Percentiles rank a stretch among this genome's conserved stretches.
These are phyloP conservation scores for Agelaius phoeniceus DNA, from an alignment of 2,113 vertebrate genomes.

Conservation along the genomic window DNA sequence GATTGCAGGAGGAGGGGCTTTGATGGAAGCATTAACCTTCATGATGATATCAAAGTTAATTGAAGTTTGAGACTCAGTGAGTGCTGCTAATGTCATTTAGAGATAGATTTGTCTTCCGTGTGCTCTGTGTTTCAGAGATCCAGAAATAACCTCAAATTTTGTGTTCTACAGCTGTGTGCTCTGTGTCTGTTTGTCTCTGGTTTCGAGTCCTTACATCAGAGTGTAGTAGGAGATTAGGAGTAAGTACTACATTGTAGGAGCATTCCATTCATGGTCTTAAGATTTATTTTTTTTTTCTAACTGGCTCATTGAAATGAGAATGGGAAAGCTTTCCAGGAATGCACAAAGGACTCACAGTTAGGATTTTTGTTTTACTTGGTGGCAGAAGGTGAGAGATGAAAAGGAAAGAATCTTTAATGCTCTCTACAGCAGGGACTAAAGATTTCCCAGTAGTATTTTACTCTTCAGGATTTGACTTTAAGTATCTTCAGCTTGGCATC, in stretches of 20 bases:
- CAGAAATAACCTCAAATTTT: background rate
- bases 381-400: background rate
- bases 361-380: background rate
- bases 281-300: background rate
- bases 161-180: background rate
- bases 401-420: background rate
- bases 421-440: background rate
- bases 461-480: background rate
- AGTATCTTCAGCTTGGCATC: background rate
- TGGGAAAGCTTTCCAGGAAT: constrained; percentile 5
- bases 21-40: background rate
- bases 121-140: background rate
- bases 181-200: background rate
- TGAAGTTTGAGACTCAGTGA: background rate
- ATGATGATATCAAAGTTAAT: background rate
- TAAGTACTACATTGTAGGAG: background rate
- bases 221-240: background rate
- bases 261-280: background rate
- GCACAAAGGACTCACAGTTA: background rate
- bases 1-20: background rate
- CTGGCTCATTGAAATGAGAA: constrained; percentile 41
- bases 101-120: background rate
- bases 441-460: background rate
- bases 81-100: background rate
- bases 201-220: background rate